Evolutionary conservation across 2,888 invertebrate species (phyloP), one percentile per base, ranked within the genome.

Genomic region (Tinea trinotella): DNA sequence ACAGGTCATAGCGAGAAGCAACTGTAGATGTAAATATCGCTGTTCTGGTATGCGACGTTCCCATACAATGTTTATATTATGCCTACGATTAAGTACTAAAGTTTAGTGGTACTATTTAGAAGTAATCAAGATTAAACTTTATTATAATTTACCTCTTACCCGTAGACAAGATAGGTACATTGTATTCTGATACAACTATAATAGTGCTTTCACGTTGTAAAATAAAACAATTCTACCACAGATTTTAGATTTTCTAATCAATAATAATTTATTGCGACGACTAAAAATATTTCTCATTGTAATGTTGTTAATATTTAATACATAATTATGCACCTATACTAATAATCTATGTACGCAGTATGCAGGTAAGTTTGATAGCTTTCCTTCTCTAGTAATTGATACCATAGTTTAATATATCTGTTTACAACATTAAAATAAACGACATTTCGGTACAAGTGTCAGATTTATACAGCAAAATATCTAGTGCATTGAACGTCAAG

Each of bases 11-110:
- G 62, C 50, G 53, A 30, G 22, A 6, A 30, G 46, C 44, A 52
- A 35, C 30, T 30, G n/a, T n/a, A 30, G 2, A 7, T 4, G 30
- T 30, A 30, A 7, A 10, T 30, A 30, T 30, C 4, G 3, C 36
- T 53, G 64, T 61, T 73, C 69, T 73, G 74, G 74, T 73, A 76
- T 76, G 75, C 30, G 30, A 30, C 30, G 30, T 30, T 30, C 30
- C 3, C 30, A 30, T 30, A 30, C 30, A 10, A 4, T 30, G 30
- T 4, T 30, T 30, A 30, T 30, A 30, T 30, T 30, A 30, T 30
- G 30, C n/a, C 30, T 30, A 30, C 30, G 30, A 30, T 30, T 30
- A 30, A 30, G 30, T 30, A 30, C 30, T 30, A 30, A 30, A 30
- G 2, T 30, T 30, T 30, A 22, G 22, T 22, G 22, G 4, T 22